Conservation (phyloP, 2,797 vertebrate genomes). For the Delichon dasypus region DNA sequence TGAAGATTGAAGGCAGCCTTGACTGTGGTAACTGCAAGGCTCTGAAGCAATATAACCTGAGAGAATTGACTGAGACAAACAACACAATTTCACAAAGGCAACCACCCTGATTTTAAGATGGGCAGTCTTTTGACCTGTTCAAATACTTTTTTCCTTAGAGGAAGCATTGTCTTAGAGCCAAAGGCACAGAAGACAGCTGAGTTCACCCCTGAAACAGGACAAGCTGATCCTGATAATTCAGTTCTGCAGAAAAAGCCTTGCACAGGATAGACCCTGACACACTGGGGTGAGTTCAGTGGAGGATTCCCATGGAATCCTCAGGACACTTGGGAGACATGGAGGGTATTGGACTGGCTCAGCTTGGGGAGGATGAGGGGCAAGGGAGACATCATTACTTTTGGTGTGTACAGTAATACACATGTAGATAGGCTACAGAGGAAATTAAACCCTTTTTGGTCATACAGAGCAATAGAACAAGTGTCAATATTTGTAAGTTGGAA, state of each 20-base stretch:
- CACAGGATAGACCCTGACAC: neutral
- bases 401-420: neutral
- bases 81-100: neutral
- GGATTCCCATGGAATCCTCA: neutral
- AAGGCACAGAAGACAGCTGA: neutral
- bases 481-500: neutral
- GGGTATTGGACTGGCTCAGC: accelerated
- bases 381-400: neutral
- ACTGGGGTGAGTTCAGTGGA: neutral
- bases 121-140: neutral
- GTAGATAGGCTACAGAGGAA: neutral
- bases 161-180: neutral
- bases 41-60: neutral
- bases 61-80: neutral
- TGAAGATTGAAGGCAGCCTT: neutral
- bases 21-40: too few species aligned
- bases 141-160: neutral
- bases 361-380: accelerated
- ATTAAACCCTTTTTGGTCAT: neutral
- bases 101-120: neutral
- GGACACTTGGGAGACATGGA: neutral
- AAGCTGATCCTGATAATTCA: neutral
- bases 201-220: accelerated
- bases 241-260: neutral
- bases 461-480: neutral